A percentile compares a stretch with the other conserved stretches of the same genome.
Evolutionary conservation across 2,888 invertebrate species (phyloP).

Genomic region (Aproaerema taeniolella): DNA sequence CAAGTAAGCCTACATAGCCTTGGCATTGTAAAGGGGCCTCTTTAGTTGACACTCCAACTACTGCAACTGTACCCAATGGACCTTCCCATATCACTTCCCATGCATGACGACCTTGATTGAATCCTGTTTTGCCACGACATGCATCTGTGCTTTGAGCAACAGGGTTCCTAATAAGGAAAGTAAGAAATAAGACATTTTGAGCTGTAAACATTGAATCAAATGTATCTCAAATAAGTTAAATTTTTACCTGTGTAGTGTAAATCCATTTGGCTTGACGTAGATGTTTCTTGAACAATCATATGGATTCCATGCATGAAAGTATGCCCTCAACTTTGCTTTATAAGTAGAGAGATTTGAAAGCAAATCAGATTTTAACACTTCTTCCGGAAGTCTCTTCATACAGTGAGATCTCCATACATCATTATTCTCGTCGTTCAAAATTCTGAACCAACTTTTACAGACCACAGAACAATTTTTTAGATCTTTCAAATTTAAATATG

Average conservation of each 20-base stretch:
- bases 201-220: no score
- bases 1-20: slow-evolving; percentile 96
- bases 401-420: slow-evolving; percentile 97
- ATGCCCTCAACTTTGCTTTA: slow-evolving; percentile 95
- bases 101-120: slow-evolving; percentile 93
- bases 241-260: slow-evolving; percentile 93
- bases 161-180: slow-evolving; percentile 82
- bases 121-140: slow-evolving; percentile 92
- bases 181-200: neutral
- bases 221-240: no score
- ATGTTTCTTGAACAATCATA: slow-evolving; percentile 98
- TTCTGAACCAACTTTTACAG: slow-evolving; percentile 95
- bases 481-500: slow-evolving; percentile 91
- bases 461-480: slow-evolving; percentile 93
- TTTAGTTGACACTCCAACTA: slow-evolving; percentile 96
- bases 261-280: slow-evolving; percentile 97
- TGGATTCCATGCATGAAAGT: slow-evolving; percentile 97
- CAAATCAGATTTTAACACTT: slow-evolving; percentile 91
- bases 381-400: slow-evolving; percentile 90
- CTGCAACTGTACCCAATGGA: slow-evolving; percentile 97
- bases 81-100: slow-evolving; percentile 99
- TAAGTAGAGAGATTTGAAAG: slow-evolving; percentile 92
- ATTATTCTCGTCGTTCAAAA: slow-evolving; percentile 94
- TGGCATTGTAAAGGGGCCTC: slow-evolving; percentile 95
- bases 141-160: slow-evolving; percentile 99